These are phyloP conservation scores for Podarcis muralis DNA, from an alignment of 2,113 vertebrate genomes.

Conservation along the genomic window DNA sequence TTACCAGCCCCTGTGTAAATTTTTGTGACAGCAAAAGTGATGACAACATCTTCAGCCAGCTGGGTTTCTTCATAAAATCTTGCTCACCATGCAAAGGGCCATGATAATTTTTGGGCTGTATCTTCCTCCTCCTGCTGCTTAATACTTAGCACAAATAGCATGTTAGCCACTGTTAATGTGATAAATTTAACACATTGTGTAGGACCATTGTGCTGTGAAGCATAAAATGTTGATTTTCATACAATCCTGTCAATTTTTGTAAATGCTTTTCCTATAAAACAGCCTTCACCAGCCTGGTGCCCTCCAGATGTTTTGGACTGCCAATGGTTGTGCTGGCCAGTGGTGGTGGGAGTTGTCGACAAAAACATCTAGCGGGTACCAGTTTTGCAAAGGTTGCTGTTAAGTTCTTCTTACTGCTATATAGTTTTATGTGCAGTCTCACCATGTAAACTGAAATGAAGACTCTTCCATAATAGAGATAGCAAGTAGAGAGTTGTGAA, in stretches of 20 bases:
- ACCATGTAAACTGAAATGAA: not conserved
- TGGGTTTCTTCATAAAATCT: not conserved
- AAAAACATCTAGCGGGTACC: no score
- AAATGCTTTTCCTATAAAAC: not conserved
- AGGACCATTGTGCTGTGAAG: not conserved
- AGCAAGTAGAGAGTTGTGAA: not conserved
- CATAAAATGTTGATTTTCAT: not conserved
- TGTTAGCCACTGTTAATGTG: not conserved
- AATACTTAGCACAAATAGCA: not conserved
- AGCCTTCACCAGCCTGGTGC: no score
- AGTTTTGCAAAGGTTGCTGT: no score
- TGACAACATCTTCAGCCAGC: not conserved
- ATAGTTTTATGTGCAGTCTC: not conserved
- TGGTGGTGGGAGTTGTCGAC: no score
- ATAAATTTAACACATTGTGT: not conserved
- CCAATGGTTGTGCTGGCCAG: no score
- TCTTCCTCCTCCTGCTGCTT: not conserved
- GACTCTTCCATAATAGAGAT: not conserved
- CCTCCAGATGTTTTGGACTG: no score
- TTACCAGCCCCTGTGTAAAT: not conserved
- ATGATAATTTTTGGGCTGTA: not conserved
- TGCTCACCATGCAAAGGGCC: not conserved
- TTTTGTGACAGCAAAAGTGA: not conserved
- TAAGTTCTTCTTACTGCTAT: not conserved
- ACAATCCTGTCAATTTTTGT: no score